Evolutionary conservation across 2,888 invertebrate species (phyloP).

Genomic region (Psococerastis gibbosa): DNA sequence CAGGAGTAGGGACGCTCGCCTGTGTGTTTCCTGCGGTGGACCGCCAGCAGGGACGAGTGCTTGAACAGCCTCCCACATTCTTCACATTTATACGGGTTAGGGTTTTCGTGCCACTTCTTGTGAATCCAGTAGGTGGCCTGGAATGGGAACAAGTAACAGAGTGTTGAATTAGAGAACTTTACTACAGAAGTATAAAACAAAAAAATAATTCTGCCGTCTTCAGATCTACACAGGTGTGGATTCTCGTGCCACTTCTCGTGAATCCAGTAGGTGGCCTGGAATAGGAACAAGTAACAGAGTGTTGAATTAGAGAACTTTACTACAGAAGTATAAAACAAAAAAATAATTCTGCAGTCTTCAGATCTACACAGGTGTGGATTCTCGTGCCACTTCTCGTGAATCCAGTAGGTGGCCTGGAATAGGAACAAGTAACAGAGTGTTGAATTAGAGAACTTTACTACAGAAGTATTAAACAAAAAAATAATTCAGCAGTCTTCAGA

Average conservation of each 20-base stretch:
- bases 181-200: too few relatives aligned
- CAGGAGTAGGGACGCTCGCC: conserved; percentile 47
- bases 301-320: too few relatives aligned
- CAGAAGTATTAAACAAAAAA: too few relatives aligned
- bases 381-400: conserved; percentile 19
- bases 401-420: conserved; percentile 17
- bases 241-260: conserved; percentile 19
- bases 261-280: conserved; percentile 17
- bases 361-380: conserved; percentile 18
- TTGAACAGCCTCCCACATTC: conserved; percentile 17
- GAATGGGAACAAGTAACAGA: too few relatives aligned
- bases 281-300: too few relatives aligned
- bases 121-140: conserved; percentile 18
- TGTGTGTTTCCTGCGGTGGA: conserved; percentile 39
- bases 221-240: conserved; percentile 18
- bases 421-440: too few relatives aligned
- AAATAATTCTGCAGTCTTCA: conserved; percentile 16
- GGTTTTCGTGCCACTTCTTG: conserved; percentile 18
- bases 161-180: too few relatives aligned
- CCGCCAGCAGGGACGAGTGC: conserved; percentile 17
- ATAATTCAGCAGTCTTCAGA: conserved; percentile 17
- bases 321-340: too few relatives aligned
- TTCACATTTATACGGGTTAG: conserved; percentile 18
- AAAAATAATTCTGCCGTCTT: conserved; percentile 16
- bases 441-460: too few relatives aligned